These are phyloP conservation scores for Ambastaia sidthimunki DNA, from an alignment of 2,797 vertebrate species.

Conservation along the genomic window DNA sequence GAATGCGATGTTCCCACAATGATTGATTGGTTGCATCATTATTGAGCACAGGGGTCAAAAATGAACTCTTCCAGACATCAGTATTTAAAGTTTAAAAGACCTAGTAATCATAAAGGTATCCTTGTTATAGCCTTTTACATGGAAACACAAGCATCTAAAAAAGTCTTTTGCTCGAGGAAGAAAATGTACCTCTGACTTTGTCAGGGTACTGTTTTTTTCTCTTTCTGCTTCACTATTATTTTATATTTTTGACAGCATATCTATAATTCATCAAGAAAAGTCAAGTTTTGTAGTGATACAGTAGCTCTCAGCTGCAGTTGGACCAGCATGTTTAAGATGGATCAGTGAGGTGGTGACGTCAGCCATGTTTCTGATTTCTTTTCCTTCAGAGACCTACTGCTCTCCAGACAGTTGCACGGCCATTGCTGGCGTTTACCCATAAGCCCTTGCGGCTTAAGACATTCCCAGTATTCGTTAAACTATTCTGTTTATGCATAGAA, in stretches of 20 bases:
- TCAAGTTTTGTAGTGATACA: slow-evolving; percentile 57
- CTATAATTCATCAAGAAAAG: slow-evolving; percentile 66
- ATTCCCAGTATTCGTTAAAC: not conserved
- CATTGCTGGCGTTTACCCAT: slow-evolving; percentile 30
- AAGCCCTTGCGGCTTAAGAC: slow-evolving; percentile 5
- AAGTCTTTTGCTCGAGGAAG: slow-evolving; percentile 30
- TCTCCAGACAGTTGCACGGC: slow-evolving; percentile 42
- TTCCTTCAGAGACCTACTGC: slow-evolving; percentile 36
- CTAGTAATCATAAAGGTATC: slow-evolving; percentile 30
- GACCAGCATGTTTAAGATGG: slow-evolving; percentile 55
- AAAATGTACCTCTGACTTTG: slow-evolving; percentile 54
- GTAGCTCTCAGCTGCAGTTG: slow-evolving; percentile 52
- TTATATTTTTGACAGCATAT: slow-evolving; percentile 62
- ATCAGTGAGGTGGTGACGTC: slow-evolving; percentile 57
- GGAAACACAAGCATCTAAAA: slow-evolving; percentile 24
- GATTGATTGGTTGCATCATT: not conserved
- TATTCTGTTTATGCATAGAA: not conserved
- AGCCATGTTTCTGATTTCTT: slow-evolving; percentile 54
- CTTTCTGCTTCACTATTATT: slow-evolving; percentile 52
- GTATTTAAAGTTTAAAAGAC: slow-evolving; percentile 43
- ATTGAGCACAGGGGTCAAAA: not conserved
- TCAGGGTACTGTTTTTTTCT: slow-evolving; percentile 48
- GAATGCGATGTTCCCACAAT: not conserved
- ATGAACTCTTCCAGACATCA: not conserved
- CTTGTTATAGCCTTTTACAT: slow-evolving; percentile 13